phyloP scores from a whole-genome alignment of 2,888 invertebrate genomes.

The Clunio marinus region DNA sequence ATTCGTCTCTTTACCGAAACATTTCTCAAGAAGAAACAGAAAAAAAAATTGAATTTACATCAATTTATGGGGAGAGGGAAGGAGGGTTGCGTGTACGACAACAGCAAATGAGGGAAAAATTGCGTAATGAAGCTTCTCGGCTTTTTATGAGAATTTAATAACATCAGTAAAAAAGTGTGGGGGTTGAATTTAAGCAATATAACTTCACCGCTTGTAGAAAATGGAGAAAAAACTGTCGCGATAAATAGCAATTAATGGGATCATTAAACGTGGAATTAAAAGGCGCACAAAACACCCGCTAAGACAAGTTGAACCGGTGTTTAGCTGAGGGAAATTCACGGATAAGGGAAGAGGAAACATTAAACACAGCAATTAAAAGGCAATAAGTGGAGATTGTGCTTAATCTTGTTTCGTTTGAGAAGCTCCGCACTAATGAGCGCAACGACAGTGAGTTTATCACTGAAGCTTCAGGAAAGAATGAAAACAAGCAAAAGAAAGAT shows the following conservation, averaged over 20 bases:
- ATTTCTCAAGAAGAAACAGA: too few relatives aligned
- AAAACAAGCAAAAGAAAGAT: too few relatives aligned
- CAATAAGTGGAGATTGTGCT: too few relatives aligned
- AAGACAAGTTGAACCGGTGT: not conserved
- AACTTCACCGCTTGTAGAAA: not conserved
- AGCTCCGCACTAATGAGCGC: too few relatives aligned
- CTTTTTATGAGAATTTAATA: conserved; percentile 4
- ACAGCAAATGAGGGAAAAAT: not conserved
- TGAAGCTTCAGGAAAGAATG: too few relatives aligned
- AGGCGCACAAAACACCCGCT: not conserved
- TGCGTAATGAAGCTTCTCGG: not conserved
- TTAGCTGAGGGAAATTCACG: too few relatives aligned
- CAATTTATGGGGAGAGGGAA: not conserved
- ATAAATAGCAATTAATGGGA: conserved; percentile 4
- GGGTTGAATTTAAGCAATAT: not conserved
- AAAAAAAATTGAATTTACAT: not conserved
- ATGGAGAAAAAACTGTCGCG: conserved; percentile 2
- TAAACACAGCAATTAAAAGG: not conserved
- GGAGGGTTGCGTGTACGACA: not conserved
- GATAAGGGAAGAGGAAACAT: not conserved
- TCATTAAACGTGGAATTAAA: conserved; percentile 3
- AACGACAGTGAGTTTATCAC: too few relatives aligned
- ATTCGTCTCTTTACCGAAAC: too few relatives aligned
- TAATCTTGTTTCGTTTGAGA: too few relatives aligned
- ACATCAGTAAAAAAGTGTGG: not conserved